Conservation (phyloP, 2,888 invertebrate genomes). For the Volucella zonaria region DNA sequence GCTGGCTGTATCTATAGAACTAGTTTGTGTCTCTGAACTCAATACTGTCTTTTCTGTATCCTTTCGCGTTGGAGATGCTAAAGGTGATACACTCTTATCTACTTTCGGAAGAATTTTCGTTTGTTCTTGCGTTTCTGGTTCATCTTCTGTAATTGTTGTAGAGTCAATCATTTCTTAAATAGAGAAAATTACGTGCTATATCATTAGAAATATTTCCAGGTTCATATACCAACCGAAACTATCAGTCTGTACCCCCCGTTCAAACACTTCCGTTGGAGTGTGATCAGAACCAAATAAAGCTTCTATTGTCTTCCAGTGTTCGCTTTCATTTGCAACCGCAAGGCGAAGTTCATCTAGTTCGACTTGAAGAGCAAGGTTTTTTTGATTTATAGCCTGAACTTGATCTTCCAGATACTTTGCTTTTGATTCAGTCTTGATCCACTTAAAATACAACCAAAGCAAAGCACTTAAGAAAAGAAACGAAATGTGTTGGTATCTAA, state of each 20-base stretch:
- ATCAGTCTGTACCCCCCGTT: constrained; percentile 64
- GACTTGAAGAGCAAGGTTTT: constrained; percentile 76
- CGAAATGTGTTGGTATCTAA: not conserved
- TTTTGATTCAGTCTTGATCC: constrained; percentile 81
- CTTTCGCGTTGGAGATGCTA: constrained; percentile 76
- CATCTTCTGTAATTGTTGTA: constrained; percentile 78
- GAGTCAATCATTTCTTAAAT: constrained; percentile 71
- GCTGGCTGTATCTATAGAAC: constrained; percentile 18
- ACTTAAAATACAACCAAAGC: constrained; percentile 71
- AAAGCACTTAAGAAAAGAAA: not conserved
- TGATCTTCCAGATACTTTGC: constrained; percentile 79
- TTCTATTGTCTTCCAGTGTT: constrained; percentile 81
- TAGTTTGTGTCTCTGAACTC: constrained; percentile 48
- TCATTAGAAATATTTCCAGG: not conserved
- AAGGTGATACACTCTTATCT: constrained; percentile 79
- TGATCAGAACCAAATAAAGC: constrained; percentile 77
- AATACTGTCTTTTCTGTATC: not conserved
- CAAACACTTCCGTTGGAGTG: constrained; percentile 18
- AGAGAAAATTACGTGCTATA: not conserved
- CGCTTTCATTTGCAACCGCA: constrained; percentile 78
- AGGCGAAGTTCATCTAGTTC: constrained; percentile 78
- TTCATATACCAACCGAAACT: constrained; percentile 40
- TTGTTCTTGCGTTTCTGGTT: constrained; percentile 70
- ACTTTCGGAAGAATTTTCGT: constrained; percentile 76
- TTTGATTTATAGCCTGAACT: constrained; percentile 76